Base-by-base conservation (phyloP, 1,140 invertebrate genomes). In the Drosophila orena region DNA sequence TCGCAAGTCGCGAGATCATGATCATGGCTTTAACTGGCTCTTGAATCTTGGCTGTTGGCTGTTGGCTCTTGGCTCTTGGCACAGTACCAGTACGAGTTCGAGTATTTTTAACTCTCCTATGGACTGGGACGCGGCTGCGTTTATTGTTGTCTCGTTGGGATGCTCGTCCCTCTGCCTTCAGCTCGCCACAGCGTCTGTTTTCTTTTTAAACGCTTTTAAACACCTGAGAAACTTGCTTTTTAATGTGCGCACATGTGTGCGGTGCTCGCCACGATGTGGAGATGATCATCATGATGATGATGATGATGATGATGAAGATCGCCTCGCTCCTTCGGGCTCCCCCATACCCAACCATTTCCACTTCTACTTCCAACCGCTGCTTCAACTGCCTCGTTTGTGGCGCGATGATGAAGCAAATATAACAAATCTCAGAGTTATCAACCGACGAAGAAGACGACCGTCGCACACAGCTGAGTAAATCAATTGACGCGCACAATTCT, bases 131-230 rank as follows among this genome's bases (percentile, higher is more conserved):
- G 57, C 61, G 62, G 43, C 73, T 86, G 83, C 79, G 79, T 89
- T 89, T 90, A 89, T 89, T 84, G 69, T 89, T 89, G 79, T 83
- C 74, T 83, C 73, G 73, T 77, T 76, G 73, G 65, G 72, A 68
- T 77, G 72, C 44, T 46, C 30, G 30, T 30, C 49, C 50, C 55
- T 27, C 22, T 34, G 20, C 52, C 59, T 35, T 40, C 38, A 15
- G 42, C 53, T 43, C 42, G 52, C 68, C 65, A 11, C n/a, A 43
- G 64, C 47, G 78, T 84, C 76, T 88, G 84, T 89, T 90, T 89
- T 89, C 84, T 89, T 89, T 89, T 89, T 90, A 89, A 89, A 89
- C 85, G 85, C 84, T 89, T 89, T 89, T 90, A 89, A 89, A 89
- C 84, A 89, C 84, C 84, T 89, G 84, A 89, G 84, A 89, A 89